These are phyloP conservation scores for Macrostomum lignano DNA, from an alignment of 1,140 invertebrate species.

Conservation along the genomic window DNA sequence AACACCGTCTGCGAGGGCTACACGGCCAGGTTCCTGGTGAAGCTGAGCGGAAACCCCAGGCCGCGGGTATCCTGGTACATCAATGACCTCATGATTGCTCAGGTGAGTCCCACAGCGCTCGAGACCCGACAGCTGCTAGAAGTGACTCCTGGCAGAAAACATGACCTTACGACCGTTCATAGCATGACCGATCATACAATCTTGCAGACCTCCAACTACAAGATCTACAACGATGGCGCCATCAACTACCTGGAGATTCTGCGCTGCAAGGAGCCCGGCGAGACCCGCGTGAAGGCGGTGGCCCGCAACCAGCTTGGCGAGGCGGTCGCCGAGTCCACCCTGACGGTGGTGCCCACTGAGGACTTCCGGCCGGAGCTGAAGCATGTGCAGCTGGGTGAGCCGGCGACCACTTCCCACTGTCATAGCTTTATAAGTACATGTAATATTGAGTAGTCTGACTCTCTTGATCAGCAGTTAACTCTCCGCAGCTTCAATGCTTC, in stretches of 20 bases:
- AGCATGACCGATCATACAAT: conserved; percentile 1
- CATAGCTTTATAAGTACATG: no score
- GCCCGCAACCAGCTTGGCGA: conserved; percentile 70
- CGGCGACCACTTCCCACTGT: no score
- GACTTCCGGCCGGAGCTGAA: conserved; percentile 70
- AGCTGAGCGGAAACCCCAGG: conserved; percentile 65
- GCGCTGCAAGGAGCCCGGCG: conserved; percentile 73
- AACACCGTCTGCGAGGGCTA: conserved; percentile 62
- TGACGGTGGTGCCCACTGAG: conserved; percentile 59
- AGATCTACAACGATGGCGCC: conserved; percentile 64
- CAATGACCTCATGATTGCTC: conserved; percentile 71
- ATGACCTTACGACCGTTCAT: neutral
- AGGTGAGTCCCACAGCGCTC: conserved; percentile 36
- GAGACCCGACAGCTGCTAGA: neutral
- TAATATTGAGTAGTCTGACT: no score
- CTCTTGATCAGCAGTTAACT: no score
- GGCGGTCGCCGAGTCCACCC: conserved; percentile 49
- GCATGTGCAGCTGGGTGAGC: conserved; percentile 7
- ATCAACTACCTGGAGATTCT: conserved; percentile 92
- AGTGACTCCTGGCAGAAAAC: neutral
- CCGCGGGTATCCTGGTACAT: conserved; percentile 83
- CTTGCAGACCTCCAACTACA: conserved; percentile 57
- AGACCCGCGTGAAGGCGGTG: conserved; percentile 65
- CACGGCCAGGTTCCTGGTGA: conserved; percentile 66
- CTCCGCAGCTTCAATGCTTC: no score